These are phyloP conservation scores for Sarcophaga bullata DNA, from an alignment of 1,140 invertebrate species.

Conservation along the genomic window DNA sequence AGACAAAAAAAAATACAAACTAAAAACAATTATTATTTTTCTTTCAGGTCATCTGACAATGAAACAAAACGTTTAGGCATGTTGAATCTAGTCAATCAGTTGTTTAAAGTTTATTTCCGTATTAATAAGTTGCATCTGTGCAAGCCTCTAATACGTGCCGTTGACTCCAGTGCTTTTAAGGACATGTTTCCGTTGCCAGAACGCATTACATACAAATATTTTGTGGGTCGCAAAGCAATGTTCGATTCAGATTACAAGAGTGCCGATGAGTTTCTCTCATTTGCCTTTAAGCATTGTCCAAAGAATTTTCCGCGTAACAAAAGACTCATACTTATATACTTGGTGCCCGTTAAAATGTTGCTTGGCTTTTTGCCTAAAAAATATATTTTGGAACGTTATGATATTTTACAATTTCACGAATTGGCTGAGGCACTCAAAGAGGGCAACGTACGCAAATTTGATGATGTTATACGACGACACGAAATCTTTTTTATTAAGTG, in stretches of 20 bases:
- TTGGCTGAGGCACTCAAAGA: conserved; percentile 87
- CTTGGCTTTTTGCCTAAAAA: conserved; percentile 90
- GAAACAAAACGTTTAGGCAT: conserved; percentile 96
- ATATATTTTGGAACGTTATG: conserved; percentile 85
- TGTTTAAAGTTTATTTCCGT: conserved; percentile 97
- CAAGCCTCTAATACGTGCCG: conserved; percentile 95
- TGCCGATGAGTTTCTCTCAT: conserved; percentile 91
- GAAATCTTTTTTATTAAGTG: conserved; percentile 94
- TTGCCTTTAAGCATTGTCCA: conserved; percentile 93
- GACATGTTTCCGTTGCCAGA: conserved; percentile 87
- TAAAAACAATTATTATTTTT: not conserved
- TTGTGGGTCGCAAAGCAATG: conserved; percentile 96
- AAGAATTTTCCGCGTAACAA: conserved; percentile 87
- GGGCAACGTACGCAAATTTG: conserved; percentile 88
- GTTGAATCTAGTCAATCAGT: conserved; percentile 94
- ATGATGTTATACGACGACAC: conserved; percentile 84
- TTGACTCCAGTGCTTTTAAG: conserved; percentile 90
- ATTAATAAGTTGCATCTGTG: conserved; percentile 97
- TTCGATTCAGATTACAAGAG: conserved; percentile 96
- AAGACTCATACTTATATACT: conserved; percentile 91
- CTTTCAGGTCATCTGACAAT: conserved; percentile 77
- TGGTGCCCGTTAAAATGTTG: conserved; percentile 97
- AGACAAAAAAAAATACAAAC: too few species aligned
- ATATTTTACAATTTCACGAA: conserved; percentile 90
- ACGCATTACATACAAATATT: conserved; percentile 96